Conservation (phyloP, 2,113 vertebrate species). For the Amazona vittata region DNA sequence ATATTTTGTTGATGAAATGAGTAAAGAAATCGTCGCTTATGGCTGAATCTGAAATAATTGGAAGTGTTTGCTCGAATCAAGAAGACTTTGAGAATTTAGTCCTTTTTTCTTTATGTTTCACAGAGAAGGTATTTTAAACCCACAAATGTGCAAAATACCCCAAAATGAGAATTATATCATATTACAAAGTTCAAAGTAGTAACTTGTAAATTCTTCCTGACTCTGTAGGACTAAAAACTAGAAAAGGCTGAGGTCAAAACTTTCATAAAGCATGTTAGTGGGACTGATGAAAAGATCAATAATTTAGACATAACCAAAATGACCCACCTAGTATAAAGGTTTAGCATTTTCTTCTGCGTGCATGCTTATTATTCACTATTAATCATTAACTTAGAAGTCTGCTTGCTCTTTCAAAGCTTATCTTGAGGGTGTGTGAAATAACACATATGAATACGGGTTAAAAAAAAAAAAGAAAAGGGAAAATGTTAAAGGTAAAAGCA, state of each 20-base stretch:
- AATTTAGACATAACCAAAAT: neutral
- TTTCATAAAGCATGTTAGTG: neutral
- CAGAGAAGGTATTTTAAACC: neutral
- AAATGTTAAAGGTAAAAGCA: neutral
- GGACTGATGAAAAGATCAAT: neutral
- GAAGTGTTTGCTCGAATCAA: neutral
- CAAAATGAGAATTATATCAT: neutral
- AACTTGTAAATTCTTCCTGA: neutral
- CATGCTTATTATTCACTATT: neutral
- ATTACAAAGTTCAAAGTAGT: neutral
- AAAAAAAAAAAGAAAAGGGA: neutral
- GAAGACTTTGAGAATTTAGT: neutral
- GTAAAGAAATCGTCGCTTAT: neutral
- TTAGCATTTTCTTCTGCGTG: neutral
- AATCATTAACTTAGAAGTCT: neutral
- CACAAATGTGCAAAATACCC: neutral
- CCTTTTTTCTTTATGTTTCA: neutral
- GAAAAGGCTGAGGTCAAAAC: neutral
- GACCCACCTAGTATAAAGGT: neutral
- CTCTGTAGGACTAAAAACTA: neutral
- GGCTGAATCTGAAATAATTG: neutral
- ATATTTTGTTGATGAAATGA: neutral
- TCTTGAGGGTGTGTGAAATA: neutral
- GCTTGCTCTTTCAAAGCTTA: neutral
- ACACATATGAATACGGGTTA: neutral